Base-by-base conservation (phyloP, 2,113 vertebrate genomes). In the Anseranas semipalmata region DNA sequence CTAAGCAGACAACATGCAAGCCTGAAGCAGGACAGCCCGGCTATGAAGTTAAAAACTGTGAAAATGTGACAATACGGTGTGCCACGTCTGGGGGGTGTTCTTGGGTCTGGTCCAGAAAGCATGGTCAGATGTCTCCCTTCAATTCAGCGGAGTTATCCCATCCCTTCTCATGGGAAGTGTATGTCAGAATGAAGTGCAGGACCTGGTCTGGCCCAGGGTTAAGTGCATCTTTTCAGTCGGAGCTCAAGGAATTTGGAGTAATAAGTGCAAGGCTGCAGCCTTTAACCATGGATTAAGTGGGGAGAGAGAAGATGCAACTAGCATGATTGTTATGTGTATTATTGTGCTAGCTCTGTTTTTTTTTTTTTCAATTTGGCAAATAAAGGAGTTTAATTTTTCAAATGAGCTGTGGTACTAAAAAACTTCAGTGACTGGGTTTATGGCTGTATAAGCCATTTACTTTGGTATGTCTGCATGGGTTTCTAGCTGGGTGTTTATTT, bases 351-450 rank as follows among this genome's bases (percentile, higher is more conserved):
- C 35, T 41, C 28, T 35, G 17, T 35, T 50, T 41, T 58, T 19
- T 62, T 39, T 30, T 33, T 13, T 20, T n/a, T 74, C 75, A 16
- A 80, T 52, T 48, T 82, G 70, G 32, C 70, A 56, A 96, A 97
- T 95, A 97, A 96, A 97, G 58, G 39, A 73, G 80, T 68, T 87
- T 48, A 56, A 41, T 65, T 86, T 87, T 91, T 13, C 66, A 22
- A 91, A 56, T 8, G 39, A 59, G 19, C 43, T 60, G 52, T 58
- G 60, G 56, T 30, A 8, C 50, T 17, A 8, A 53, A 43, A 45
- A 3, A 21, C 66, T 77, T 65, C 15, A 3, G 10, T 48, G 63
- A 1, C 48, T 16, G 63, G 30, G 32, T 56, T 43, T n/a, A 7
- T 11, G n/a, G 33, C 55, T 37, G 53, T 4, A 1, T 3, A 11